Conservation (phyloP, 2,888 invertebrate genomes). For the Acronicta leporina region DNA sequence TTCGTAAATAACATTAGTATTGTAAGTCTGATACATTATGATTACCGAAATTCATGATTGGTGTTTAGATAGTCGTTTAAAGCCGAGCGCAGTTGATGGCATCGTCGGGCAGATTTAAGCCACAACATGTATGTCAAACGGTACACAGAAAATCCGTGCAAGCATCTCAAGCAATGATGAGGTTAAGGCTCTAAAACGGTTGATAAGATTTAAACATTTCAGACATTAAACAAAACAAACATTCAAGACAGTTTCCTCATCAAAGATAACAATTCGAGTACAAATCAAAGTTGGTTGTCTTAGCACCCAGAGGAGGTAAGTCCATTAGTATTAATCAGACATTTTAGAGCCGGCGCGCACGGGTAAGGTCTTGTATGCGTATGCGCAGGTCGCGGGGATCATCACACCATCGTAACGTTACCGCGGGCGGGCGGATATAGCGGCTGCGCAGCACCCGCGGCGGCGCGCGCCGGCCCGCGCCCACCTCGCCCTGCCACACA, state of each 20-base stretch:
- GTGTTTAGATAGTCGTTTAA: slow-evolving; percentile 62
- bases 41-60: slow-evolving; percentile 54
- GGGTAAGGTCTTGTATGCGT: not conserved
- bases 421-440: slow-evolving; percentile 87
- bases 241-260: not conserved
- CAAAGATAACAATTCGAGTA: not conserved
- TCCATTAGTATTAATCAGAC: slow-evolving; percentile 20
- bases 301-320: slow-evolving; percentile 2
- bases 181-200: slow-evolving; percentile 62
- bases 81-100: slow-evolving; percentile 63
- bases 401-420: slow-evolving; percentile 89
- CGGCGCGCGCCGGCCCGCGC: slow-evolving; percentile 68
- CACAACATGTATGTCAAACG: slow-evolving; percentile 34
- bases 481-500: slow-evolving; percentile 75
- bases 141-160: slow-evolving; percentile 58
- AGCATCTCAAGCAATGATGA: slow-evolving; percentile 59
- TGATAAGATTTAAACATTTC: slow-evolving; percentile 19
- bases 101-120: slow-evolving; percentile 56
- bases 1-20: slow-evolving; percentile 55
- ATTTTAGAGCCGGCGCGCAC: slow-evolving; percentile 58
- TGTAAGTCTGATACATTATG: slow-evolving; percentile 53
- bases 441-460: slow-evolving; percentile 84
- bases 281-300: not conserved
- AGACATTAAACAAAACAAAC: too few species aligned
- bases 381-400: slow-evolving; percentile 55